Conservation (phyloP, 2,113 vertebrate species). For the Taurulus bubalis region DNA sequence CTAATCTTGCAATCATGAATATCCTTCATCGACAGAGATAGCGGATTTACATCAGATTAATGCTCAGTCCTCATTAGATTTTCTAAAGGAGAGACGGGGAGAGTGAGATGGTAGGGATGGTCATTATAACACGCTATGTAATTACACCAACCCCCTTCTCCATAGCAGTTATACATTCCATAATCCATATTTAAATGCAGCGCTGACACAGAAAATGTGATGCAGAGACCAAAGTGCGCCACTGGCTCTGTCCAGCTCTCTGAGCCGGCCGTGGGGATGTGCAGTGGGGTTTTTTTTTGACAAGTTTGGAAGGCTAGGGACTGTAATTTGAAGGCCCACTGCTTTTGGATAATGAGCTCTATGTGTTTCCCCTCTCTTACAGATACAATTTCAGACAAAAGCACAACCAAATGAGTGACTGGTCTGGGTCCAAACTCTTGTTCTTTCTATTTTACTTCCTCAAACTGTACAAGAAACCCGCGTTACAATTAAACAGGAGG, state of each 20-base stretch:
- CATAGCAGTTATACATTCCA: conserved; percentile 54
- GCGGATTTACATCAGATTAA: conserved; percentile 36
- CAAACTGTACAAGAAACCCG: conserved; percentile 9
- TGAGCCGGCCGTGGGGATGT: conserved; percentile 7
- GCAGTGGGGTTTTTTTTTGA: conserved; percentile 3
- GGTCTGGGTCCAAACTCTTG: conserved; percentile 21
- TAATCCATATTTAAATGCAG: conserved; percentile 71
- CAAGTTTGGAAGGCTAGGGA: conserved; percentile 25
- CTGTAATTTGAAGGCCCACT: conserved; percentile 41
- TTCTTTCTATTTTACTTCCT: conserved; percentile 15
- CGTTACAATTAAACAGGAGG: not conserved
- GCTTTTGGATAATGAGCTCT: conserved; percentile 46
- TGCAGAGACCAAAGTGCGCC: conserved; percentile 32
- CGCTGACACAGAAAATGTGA: conserved; percentile 52
- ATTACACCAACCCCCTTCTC: conserved; percentile 62
- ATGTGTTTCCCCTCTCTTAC: conserved; percentile 8
- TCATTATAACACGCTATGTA: conserved; percentile 68
- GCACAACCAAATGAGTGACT: conserved; percentile 30
- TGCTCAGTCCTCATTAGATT: conserved; percentile 51
- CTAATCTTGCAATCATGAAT: conserved; percentile 14
- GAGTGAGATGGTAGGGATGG: conserved; percentile 41
- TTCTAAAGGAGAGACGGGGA: conserved; percentile 34
- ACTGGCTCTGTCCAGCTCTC: conserved; percentile 31
- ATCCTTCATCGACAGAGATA: conserved; percentile 19
- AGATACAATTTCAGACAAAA: conserved; percentile 39